Evolutionary conservation across 2,888 invertebrate species (phyloP).

Genomic region (Cabera pusaria): DNA sequence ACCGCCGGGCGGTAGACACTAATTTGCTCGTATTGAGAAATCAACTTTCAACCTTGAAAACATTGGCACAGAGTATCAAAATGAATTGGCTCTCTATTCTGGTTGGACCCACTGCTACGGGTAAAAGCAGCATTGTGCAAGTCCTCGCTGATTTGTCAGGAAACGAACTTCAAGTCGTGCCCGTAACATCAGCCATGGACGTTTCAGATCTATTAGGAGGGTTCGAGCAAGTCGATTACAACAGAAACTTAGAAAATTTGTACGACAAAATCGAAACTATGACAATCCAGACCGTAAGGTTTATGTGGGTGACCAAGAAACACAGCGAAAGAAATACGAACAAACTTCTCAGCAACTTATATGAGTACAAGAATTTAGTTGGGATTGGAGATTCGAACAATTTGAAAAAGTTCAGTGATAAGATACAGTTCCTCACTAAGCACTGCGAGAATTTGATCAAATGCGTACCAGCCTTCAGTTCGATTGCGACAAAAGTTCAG

Average conservation of each 20-base stretch:
- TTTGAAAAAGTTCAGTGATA: slow-evolving; percentile 52
- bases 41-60: slow-evolving; percentile 88
- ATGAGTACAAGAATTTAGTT: slow-evolving; percentile 51
- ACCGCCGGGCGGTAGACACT: slow-evolving; percentile 56
- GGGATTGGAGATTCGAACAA: slow-evolving; percentile 44
- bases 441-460: slow-evolving; percentile 53
- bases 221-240: slow-evolving; percentile 96
- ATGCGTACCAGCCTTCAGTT: slow-evolving; percentile 33
- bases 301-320: slow-evolving; percentile 57
- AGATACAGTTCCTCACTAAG: slow-evolving; percentile 50
- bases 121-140: slow-evolving; percentile 91
- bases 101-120: slow-evolving; percentile 90
- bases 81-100: slow-evolving; percentile 97
- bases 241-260: slow-evolving; percentile 88
- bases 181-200: slow-evolving; percentile 96
- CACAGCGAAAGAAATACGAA: slow-evolving; percentile 49
- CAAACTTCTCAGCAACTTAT: slow-evolving; percentile 53
- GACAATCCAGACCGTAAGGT: slow-evolving; percentile 76
- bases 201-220: slow-evolving; percentile 97
- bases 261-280: slow-evolving; percentile 82
- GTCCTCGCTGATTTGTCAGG: slow-evolving; percentile 90
- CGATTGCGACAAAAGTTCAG: slow-evolving; percentile 39
- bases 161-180: slow-evolving; percentile 88
- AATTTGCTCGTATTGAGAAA: slow-evolving; percentile 73
- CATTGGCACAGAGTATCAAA: slow-evolving; percentile 92